phyloP scores from a whole-genome alignment of 2,113 vertebrate genomes.

The Leucosticte australis region DNA sequence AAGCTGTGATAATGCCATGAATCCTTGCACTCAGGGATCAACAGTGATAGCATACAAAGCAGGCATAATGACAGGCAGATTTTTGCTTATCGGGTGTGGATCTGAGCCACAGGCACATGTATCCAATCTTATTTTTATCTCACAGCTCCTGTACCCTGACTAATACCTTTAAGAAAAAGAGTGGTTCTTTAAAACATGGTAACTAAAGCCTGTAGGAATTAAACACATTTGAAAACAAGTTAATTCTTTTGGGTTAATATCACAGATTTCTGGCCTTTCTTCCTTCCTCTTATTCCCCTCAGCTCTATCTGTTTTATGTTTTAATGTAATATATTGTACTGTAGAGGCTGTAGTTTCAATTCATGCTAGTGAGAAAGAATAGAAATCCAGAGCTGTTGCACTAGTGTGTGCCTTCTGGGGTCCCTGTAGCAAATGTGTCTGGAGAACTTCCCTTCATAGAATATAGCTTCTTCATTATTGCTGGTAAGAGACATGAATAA shows the following conservation, averaged over 20 bases:
- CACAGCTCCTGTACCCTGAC: not conserved
- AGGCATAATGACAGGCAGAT: constrained; percentile 47
- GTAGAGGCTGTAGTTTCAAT: not conserved
- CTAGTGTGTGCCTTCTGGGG: not conserved
- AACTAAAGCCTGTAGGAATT: not conserved
- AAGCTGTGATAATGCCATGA: constrained; percentile 65
- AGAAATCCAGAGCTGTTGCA: not conserved
- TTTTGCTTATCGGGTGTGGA: not conserved
- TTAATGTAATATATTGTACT: constrained; percentile 16
- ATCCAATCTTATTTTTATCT: constrained; percentile 14
- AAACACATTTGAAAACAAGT: not conserved
- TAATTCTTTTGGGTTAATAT: constrained; percentile 9
- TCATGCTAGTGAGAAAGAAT: not conserved
- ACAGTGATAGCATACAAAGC: constrained; percentile 45
- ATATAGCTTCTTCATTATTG: not conserved
- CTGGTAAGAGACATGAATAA: not conserved
- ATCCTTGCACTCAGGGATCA: constrained; percentile 34
- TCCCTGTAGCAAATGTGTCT: constrained; percentile 11
- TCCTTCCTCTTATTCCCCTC: not conserved
- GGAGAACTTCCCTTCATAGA: constrained; percentile 8
- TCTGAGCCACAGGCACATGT: not conserved
- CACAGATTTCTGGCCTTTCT: constrained; percentile 19
- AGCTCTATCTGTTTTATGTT: constrained; percentile 16
- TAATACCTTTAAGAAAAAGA: constrained; percentile 9
- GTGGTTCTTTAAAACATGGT: not conserved